Base-by-base conservation (phyloP, 2,888 invertebrate genomes). In the Drosophila sordidula region DNA sequence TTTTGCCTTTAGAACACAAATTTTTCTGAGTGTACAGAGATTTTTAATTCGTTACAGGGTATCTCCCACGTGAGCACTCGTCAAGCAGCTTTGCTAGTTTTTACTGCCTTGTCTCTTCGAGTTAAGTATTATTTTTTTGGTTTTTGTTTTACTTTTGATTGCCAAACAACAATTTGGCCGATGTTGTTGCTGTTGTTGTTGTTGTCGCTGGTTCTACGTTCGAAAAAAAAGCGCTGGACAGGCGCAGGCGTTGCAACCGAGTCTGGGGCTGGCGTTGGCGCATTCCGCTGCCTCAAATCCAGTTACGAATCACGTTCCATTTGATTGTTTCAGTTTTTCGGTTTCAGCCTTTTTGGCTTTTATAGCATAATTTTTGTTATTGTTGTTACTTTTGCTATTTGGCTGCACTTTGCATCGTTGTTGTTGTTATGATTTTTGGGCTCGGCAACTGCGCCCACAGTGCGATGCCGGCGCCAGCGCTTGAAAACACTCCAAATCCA, bases 81-180 rank as follows among this genome's bases (percentile, higher is more conserved):
- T 0, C 4, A n/a, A 34, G 9, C 34, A 38, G 16, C 14, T 69
- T 70, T 70, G 29, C 51, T 62, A 39, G 46, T 57, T 50, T 61
- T 75, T 25, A 45, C 46, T 62, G 70, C 38, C 46, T 55, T 42
- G 32, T 58, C 51, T 22, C 41, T 16, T 51, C 18, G n/a, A 46
- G 36, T 51, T 39, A n/a, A 55, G 56, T 41, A 36, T 25, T 49
- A 61, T 59, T 61, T 72, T 59, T 46, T 78, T 65, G 16, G 36
- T 58, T 56, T 68, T 62, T 57, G 38, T 61, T 57, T 70, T 57
- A 54, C 66, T 74, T 87, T 87, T 87, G 78, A 83, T 83, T 88
- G 85, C 87, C 81, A 84, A 87, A 83, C 87, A 81, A 75, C 87
- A 75, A 70, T 86, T 88, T 76, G 69, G 72, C 55, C 62, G 78